Conservation (phyloP, 2,113 vertebrate genomes). For the Passer domesticus region DNA sequence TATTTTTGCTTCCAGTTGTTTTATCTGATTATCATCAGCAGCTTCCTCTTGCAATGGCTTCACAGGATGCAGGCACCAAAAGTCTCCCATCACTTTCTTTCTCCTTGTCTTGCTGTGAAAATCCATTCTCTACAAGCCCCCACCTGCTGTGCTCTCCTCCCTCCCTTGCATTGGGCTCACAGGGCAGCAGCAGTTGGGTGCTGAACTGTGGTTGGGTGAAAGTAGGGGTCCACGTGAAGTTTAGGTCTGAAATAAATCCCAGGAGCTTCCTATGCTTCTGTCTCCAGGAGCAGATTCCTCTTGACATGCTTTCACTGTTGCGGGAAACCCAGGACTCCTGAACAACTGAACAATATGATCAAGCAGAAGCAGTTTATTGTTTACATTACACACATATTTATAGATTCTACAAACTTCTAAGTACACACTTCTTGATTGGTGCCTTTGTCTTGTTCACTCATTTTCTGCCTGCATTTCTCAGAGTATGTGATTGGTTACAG, state of each 20-base stretch:
- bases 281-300: neutral
- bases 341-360: neutral
- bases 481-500: neutral
- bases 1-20: neutral
- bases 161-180: neutral
- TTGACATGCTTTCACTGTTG: neutral
- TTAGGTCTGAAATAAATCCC: neutral
- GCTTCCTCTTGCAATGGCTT: neutral
- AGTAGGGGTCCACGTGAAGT: neutral
- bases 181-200: neutral
- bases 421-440: neutral
- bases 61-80: neutral
- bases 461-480: neutral
- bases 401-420: neutral
- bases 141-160: fast-evolving
- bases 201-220: neutral
- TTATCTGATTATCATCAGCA: neutral
- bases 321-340: neutral
- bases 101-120: neutral
- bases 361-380: neutral
- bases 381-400: neutral
- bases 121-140: neutral
- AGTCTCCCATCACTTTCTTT: neutral
- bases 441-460: neutral
- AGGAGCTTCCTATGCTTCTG: neutral